These are phyloP conservation scores for Cebidichthys violaceus DNA, from an alignment of 2,113 vertebrate species.

Conservation along the genomic window DNA sequence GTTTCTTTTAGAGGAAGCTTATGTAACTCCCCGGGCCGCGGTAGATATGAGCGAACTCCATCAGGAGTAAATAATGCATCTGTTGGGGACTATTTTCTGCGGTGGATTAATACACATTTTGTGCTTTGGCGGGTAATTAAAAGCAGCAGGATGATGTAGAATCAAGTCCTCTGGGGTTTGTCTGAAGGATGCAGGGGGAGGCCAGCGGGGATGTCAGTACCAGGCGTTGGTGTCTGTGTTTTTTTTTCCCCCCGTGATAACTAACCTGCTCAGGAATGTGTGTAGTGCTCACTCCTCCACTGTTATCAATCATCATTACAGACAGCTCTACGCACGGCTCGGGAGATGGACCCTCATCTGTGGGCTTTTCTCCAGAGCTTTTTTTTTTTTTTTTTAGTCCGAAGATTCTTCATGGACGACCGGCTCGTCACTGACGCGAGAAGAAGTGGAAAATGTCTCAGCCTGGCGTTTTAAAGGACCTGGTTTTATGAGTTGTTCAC, in stretches of 20 bases:
- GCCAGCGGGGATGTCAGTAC: conserved; percentile 71
- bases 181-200: conserved; percentile 35
- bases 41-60: not conserved
- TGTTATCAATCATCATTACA: conserved; percentile 42
- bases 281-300: conserved; percentile 37
- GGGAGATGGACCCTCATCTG: conserved; percentile 1
- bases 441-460: conserved; percentile 17
- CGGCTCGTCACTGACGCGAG: conserved; percentile 24
- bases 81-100: not conserved
- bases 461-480: conserved; percentile 25
- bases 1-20: not conserved
- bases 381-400: not conserved
- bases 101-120: not conserved
- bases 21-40: not conserved
- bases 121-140: not conserved
- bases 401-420: conserved; percentile 14
- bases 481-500: not conserved
- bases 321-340: not conserved
- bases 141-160: conserved; percentile 2
- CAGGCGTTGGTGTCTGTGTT: conserved; percentile 60
- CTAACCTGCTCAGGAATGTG: conserved; percentile 69
- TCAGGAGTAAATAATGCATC: not conserved
- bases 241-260: conserved; percentile 23
- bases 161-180: conserved; percentile 21
- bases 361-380: conserved; percentile 6